A percentile compares a stretch with the other conserved stretches of the same genome.
Conservation (phyloP, 2,113 vertebrate species). For the Serinus canaria region DNA sequence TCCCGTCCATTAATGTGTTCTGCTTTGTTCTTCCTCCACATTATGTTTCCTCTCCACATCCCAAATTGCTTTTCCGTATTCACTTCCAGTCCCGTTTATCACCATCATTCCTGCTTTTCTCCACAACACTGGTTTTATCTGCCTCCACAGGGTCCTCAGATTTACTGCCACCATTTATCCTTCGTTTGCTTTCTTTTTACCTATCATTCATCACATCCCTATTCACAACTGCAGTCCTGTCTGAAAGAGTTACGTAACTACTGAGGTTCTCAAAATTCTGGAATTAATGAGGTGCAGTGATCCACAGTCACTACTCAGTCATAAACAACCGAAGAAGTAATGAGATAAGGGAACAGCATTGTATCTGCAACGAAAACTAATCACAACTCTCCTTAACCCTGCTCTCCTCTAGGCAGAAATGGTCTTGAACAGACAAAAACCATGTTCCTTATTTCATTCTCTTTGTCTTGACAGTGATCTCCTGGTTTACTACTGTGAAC, state of each 20-base stretch:
- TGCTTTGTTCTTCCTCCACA: not conserved
- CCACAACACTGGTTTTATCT: not conserved
- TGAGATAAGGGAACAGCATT: not conserved
- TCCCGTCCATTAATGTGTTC: not conserved
- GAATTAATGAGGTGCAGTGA: not conserved
- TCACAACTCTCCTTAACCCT: not conserved
- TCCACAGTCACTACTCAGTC: not conserved
- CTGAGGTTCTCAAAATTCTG: not conserved
- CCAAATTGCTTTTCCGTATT: not conserved
- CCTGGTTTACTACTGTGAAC: not conserved
- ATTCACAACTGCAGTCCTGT: not conserved
- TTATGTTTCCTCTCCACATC: not conserved
- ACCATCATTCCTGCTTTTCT: not conserved
- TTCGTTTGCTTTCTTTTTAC: not conserved
- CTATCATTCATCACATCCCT: not conserved
- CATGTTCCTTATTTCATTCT: not conserved
- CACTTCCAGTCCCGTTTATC: not conserved
- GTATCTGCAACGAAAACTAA: not conserved
- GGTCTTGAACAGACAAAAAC: not conserved
- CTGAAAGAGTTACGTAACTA: not conserved
- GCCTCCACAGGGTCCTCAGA: not conserved
- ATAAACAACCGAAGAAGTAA: not conserved
- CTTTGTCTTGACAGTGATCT: not conserved
- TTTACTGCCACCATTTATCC: not conserved
- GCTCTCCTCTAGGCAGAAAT: not conserved